phyloP scores from a whole-genome alignment of 1,140 invertebrate genomes.

The Aplysia californica region DNA sequence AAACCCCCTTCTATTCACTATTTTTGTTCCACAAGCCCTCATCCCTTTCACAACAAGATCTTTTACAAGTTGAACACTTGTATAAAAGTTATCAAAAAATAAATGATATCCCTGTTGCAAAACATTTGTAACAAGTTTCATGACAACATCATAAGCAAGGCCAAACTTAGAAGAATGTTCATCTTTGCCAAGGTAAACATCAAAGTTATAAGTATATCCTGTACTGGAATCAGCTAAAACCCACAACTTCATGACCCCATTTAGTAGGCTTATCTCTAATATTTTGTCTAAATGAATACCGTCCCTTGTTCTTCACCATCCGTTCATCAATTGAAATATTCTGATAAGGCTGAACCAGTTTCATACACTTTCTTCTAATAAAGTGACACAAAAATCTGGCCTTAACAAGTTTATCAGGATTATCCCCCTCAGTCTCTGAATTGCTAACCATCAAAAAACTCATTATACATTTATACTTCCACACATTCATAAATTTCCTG shows the following conservation, averaged over 20 bases:
- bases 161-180: not conserved
- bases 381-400: not conserved
- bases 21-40: not conserved
- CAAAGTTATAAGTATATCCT: constrained; percentile 67
- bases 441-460: constrained; percentile 1
- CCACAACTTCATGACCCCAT: constrained; percentile 68
- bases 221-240: constrained; percentile 33
- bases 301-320: constrained; percentile 56
- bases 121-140: not conserved
- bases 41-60: not conserved
- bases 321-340: constrained; percentile 48
- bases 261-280: constrained; percentile 69
- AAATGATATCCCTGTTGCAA: constrained; percentile 10
- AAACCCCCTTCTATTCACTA: not conserved
- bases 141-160: constrained; percentile 11
- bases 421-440: not conserved
- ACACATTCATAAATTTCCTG: not conserved
- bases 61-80: not conserved
- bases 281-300: constrained; percentile 67
- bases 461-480: not conserved
- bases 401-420: constrained; percentile 1
- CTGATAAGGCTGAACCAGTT: constrained; percentile 19
- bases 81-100: constrained; percentile 25
- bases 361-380: constrained; percentile 4
- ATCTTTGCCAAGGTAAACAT: constrained; percentile 65